phyloP scores from a whole-genome alignment of 2,113 vertebrate species.

The Prolemur simus region DNA sequence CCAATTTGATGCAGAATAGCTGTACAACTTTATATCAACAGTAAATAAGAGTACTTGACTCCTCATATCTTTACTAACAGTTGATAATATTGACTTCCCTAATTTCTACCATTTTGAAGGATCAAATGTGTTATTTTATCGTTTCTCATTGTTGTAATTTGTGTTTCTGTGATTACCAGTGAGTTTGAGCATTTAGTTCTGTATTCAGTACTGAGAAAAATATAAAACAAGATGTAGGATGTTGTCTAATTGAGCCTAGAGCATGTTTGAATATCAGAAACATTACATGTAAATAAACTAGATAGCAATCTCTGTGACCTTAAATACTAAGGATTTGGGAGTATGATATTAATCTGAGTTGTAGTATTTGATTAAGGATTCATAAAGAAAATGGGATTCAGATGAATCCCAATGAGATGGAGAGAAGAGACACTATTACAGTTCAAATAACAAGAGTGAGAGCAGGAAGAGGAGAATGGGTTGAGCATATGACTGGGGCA shows the following conservation, averaged over 20 bases:
- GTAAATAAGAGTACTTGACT: not conserved
- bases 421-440: not conserved
- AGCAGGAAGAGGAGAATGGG: not conserved
- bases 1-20: not conserved
- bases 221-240: not conserved
- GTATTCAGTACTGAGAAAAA: not conserved
- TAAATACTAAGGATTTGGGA: not conserved
- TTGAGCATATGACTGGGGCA: not conserved
- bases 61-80: not conserved
- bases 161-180: not conserved
- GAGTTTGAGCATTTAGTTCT: not conserved
- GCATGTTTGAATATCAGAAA: not conserved
- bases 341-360: not conserved
- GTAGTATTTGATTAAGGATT: not conserved
- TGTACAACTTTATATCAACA: not conserved
- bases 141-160: not conserved
- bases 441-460: not conserved
- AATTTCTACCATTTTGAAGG: not conserved
- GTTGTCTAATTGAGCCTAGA: not conserved
- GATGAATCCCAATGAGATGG: not conserved
- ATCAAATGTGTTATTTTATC: not conserved
- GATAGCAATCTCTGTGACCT: not conserved
- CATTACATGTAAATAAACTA: not conserved
- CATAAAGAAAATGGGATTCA: not conserved
- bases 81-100: not conserved